A percentile compares a stretch with the other conserved stretches of the same genome.
Conservation (phyloP, 2,113 vertebrate genomes). For the Apodemus sylvaticus region DNA sequence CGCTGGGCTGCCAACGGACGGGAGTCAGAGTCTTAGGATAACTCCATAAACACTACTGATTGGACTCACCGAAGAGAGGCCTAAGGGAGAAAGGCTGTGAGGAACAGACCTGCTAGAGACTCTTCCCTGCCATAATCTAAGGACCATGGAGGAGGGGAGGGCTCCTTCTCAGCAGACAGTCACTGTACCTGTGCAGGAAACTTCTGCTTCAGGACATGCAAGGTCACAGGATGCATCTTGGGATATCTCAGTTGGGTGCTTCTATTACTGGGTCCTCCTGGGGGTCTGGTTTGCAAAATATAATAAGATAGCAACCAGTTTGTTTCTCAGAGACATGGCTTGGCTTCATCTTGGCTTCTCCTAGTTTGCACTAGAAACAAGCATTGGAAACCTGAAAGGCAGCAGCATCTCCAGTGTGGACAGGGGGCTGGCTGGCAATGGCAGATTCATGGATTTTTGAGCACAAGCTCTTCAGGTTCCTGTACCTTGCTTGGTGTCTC, state of each 20-base stretch:
- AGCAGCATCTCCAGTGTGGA: neutral
- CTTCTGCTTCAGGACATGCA: neutral
- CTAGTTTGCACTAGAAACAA: neutral
- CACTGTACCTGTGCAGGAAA: neutral
- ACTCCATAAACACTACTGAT: neutral
- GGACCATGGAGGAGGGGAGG: neutral
- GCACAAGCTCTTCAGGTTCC: neutral
- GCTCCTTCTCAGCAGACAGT: neutral
- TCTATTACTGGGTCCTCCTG: neutral
- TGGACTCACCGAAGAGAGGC: neutral
- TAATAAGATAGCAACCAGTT: neutral
- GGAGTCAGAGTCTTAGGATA: neutral
- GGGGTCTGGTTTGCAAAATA: neutral
- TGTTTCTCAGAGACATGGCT: neutral
- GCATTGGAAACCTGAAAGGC: neutral
- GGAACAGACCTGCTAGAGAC: neutral
- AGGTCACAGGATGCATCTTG: neutral
- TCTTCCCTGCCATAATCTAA: neutral
- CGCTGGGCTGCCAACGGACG: neutral
- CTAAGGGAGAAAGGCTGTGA: neutral
- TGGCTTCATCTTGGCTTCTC: neutral
- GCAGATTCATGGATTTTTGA: neutral
- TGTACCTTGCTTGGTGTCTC: too few relatives aligned
- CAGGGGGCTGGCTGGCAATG: neutral
- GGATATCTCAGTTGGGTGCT: neutral